Percentiles rank a stretch among this genome's conserved stretches.
Conservation (phyloP, 64 coral and sea anemone species). For the Montipora capricornis region DNA sequence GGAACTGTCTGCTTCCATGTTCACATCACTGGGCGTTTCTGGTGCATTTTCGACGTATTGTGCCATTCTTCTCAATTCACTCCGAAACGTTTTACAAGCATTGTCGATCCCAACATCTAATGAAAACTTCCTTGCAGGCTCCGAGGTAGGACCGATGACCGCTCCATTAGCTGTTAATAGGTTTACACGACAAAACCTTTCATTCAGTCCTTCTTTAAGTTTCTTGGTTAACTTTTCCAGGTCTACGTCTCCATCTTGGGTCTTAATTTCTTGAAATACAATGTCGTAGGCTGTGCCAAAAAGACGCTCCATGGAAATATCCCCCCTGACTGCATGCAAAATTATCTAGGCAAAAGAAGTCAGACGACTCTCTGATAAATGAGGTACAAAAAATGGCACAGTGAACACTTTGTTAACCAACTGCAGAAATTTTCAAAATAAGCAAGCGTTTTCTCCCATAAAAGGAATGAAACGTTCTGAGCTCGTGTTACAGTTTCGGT, state of each 20-base stretch:
- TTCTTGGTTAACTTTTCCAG: neutral
- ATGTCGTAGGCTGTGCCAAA: slow-evolving; percentile 44
- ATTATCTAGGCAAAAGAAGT: neutral
- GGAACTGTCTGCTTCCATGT: neutral
- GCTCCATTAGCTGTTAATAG: neutral
- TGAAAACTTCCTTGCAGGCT: neutral
- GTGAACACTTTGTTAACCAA: too few relatives aligned
- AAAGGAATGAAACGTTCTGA: too few relatives aligned
- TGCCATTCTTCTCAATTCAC: neutral
- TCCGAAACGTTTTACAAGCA: neutral
- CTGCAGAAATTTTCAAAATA: too few relatives aligned
- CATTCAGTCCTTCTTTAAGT: slow-evolving; percentile 29
- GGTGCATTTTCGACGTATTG: neutral
- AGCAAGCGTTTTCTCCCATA: too few relatives aligned
- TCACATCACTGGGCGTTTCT: slow-evolving; percentile 16
- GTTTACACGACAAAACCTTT: neutral
- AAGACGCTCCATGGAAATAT: slow-evolving; percentile 10
- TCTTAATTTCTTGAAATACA: neutral
- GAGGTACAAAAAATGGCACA: too few relatives aligned
- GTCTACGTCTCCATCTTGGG: neutral
- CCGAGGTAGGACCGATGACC: neutral
- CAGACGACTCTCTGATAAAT: neutral
- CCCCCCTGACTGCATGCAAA: neutral
- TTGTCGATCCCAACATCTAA: neutral
- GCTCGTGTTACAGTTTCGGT: too few relatives aligned